phyloP scores from a whole-genome alignment of 2,888 invertebrate genomes.

The Uropetala carovei region DNA sequence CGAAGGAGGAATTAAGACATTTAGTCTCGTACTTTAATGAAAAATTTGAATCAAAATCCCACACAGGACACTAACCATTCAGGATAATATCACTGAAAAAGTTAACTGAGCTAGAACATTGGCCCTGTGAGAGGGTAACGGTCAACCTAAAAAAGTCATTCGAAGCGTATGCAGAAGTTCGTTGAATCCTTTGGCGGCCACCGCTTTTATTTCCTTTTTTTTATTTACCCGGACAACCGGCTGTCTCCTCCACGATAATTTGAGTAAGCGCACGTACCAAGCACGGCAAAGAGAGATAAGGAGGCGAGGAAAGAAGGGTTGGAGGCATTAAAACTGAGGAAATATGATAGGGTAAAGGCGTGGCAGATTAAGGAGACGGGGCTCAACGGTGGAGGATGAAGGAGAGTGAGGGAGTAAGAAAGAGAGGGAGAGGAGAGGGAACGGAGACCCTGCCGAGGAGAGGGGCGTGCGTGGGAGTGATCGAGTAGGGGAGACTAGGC shows the following conservation, averaged over 20 bases:
- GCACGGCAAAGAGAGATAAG: not conserved
- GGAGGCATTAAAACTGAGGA: not conserved
- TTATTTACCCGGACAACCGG: not conserved
- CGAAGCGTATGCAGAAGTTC: no score
- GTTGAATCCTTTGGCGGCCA: not conserved
- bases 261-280: not conserved
- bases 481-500: no score
- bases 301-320: not conserved
- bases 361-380: not conserved
- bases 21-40: no score
- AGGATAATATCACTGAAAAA: no score
- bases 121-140: no score
- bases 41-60: no score
- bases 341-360: slow-evolving; percentile 5
- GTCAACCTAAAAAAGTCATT: no score
- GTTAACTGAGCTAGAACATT: no score
- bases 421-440: not conserved
- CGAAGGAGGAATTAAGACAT: no score
- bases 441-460: not conserved
- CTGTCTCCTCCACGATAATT: not conserved
- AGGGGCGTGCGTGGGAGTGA: no score
- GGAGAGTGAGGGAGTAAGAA: not conserved
- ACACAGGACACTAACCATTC: no score
- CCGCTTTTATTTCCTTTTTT: not conserved
- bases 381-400: not conserved